These are phyloP conservation scores for Platysteira castanea DNA, from an alignment of 2,113 vertebrate genomes.

Conservation along the genomic window DNA sequence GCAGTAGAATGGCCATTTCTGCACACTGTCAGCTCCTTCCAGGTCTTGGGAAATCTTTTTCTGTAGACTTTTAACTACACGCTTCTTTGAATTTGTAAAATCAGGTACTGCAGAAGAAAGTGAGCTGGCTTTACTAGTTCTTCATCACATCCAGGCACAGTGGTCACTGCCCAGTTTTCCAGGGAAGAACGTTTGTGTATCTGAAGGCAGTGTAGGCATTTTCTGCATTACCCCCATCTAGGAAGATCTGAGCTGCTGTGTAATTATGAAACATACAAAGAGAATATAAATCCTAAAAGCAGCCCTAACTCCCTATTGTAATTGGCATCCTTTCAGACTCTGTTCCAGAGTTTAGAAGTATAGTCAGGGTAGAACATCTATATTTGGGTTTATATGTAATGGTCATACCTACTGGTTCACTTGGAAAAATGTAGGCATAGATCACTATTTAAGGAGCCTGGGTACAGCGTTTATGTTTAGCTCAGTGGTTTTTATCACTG, in stretches of 20 bases:
- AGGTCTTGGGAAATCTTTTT: background rate
- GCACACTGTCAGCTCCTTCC: background rate
- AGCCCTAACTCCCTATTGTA: background rate
- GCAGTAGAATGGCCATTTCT: background rate
- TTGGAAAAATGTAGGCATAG: background rate
- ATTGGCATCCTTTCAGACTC: conserved; percentile 17
- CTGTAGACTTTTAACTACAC: background rate
- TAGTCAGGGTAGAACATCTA: background rate
- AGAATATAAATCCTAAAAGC: background rate
- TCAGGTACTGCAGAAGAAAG: background rate
- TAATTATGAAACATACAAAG: background rate
- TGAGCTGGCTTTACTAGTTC: background rate
- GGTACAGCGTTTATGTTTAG: conserved; percentile 6
- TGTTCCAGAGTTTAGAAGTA: background rate
- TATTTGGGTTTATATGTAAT: conserved; percentile 35
- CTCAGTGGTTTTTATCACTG: background rate
- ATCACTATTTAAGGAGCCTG: background rate
- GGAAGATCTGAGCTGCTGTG: background rate
- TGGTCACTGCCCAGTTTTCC: background rate
- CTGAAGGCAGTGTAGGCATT: background rate
- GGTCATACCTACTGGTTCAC: background rate
- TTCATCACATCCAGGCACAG: background rate
- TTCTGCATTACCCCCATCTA: background rate
- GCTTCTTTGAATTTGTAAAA: background rate
- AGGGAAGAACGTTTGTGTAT: background rate